phyloP scores from a whole-genome alignment of 2,113 vertebrate genomes.

The Notiomystis cincta region DNA sequence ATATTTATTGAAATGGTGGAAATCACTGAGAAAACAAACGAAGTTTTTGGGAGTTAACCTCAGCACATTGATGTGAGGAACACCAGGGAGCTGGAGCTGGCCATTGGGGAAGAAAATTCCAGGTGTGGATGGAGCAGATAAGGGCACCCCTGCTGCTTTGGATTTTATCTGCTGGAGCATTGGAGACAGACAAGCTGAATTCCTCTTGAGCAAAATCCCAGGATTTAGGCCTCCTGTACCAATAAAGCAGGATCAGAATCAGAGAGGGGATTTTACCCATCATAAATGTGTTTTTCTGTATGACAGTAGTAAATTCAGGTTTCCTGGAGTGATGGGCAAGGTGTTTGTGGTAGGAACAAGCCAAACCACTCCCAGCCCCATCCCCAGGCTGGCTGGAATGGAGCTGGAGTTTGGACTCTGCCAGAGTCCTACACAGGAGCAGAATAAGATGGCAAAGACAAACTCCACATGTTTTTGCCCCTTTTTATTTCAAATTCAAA shows the following conservation, averaged over 20 bases:
- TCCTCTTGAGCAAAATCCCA: neutral
- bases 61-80: rapidly evolving
- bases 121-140: neutral
- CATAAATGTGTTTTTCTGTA: neutral
- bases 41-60: rapidly evolving
- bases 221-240: neutral
- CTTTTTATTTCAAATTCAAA: neutral
- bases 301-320: neutral
- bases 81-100: neutral
- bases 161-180: neutral
- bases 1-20: neutral
- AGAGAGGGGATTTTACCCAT: neutral
- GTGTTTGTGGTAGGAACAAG: neutral
- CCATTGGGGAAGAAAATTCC: neutral
- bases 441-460: neutral
- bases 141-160: neutral
- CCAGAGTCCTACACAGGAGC: neutral
- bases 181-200: neutral
- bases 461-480: neutral
- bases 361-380: neutral
- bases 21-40: neutral
- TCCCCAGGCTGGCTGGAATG: neutral
- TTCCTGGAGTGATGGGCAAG: neutral
- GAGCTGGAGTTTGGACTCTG: neutral
- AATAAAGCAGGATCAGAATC: neutral